phyloP scores from a whole-genome alignment of 1,140 invertebrate genomes.

The Aphaenogaster rudis region DNA sequence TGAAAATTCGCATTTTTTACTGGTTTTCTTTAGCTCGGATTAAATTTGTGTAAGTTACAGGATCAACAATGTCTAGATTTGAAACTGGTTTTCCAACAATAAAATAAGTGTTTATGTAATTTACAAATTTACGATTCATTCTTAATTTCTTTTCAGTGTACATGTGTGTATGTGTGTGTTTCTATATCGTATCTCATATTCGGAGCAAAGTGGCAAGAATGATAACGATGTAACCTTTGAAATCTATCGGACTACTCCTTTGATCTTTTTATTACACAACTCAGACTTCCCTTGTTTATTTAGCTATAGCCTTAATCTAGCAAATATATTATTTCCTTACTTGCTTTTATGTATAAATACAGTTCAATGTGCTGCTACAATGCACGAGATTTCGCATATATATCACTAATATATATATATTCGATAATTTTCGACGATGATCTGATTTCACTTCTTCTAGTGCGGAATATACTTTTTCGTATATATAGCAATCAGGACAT shows the following conservation, averaged over 20 bases:
- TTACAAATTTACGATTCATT: conserved; percentile 73
- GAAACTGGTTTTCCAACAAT: background rate
- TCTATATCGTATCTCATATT: background rate
- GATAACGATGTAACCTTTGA: conserved; percentile 19
- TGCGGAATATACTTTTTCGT: background rate
- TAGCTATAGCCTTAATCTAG: conserved; percentile 33
- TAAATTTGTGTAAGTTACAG: background rate
- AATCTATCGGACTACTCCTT: background rate
- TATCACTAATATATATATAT: conserved; percentile 19
- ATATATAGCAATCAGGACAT: conserved; percentile 10
- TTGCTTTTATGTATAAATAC: conserved; percentile 79
- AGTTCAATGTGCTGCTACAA: conserved; percentile 59
- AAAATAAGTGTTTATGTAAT: background rate
- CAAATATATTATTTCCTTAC: conserved; percentile 79
- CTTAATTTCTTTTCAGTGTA: conserved; percentile 73
- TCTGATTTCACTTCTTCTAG: background rate
- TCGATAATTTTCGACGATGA: background rate
- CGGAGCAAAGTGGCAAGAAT: conserved; percentile 27
- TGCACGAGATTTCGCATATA: conserved; percentile 30
- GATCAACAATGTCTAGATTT: background rate
- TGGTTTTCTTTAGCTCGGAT: background rate
- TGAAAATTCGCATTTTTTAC: background rate
- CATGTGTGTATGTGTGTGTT: conserved; percentile 67
- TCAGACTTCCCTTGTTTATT: conserved; percentile 47
- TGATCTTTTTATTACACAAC: conserved; percentile 50